Evolutionary conservation across 2,113 vertebrate species (phyloP).

Genomic region (Rissa tridactyla): DNA sequence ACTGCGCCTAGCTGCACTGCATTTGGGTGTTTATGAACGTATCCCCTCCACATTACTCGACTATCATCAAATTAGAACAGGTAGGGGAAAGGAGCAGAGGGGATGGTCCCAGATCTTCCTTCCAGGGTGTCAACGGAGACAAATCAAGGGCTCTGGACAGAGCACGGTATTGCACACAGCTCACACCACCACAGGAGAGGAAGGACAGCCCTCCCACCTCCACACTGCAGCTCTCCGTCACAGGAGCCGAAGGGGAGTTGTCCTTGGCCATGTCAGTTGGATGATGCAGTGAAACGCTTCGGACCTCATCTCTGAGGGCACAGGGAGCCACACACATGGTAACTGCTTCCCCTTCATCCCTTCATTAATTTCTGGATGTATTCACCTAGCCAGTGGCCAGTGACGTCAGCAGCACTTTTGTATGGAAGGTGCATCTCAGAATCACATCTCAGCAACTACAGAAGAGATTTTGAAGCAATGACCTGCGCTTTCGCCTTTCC

Average conservation of each 20-base stretch:
- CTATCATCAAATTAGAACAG: neutral
- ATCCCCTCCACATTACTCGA: accelerated
- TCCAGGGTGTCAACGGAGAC: accelerated
- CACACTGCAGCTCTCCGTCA: neutral
- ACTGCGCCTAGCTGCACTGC: neutral
- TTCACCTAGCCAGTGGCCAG: neutral
- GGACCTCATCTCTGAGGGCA: neutral
- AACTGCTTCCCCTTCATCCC: neutral
- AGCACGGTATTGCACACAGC: neutral
- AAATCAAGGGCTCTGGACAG: neutral
- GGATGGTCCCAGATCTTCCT: neutral
- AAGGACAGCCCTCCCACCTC: neutral
- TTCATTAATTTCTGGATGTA: neutral
- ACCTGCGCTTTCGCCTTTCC: neutral
- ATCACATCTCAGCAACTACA: neutral
- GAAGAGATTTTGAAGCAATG: neutral
- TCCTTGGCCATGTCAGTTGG: neutral
- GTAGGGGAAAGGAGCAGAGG: neutral
- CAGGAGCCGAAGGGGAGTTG: neutral
- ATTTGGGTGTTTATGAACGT: neutral
- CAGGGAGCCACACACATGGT: neutral
- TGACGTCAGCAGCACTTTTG: neutral
- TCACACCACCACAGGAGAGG: neutral
- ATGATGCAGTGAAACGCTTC: neutral
- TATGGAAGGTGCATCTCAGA: neutral